Evolutionary conservation across 2,113 vertebrate genomes (phyloP).

Genomic region (Gnathonemus longibarbis): DNA sequence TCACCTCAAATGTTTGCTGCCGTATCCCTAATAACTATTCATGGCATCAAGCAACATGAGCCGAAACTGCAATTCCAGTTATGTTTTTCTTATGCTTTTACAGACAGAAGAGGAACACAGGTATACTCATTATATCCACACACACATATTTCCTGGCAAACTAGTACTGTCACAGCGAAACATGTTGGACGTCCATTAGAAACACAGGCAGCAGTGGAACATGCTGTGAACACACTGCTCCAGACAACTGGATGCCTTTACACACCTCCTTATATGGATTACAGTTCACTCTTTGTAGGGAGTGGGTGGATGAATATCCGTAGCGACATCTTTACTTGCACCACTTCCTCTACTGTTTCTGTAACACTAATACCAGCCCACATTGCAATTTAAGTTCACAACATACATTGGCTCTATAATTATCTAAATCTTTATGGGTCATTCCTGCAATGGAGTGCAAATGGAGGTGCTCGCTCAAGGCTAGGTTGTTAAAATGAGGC

Average conservation of each 20-base stretch:
- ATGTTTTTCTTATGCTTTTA: neutral
- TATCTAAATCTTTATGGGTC: neutral
- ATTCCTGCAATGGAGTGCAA: neutral
- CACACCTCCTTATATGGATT: neutral
- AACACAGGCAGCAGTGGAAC: neutral
- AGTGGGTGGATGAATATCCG: neutral
- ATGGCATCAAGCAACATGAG: no score
- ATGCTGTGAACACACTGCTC: neutral
- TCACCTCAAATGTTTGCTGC: neutral
- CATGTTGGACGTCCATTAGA: neutral
- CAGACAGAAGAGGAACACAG: neutral
- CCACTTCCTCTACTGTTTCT: constrained; percentile 1
- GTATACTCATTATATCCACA: neutral
- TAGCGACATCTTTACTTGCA: neutral
- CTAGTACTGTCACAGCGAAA: neutral
- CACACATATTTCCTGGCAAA: neutral
- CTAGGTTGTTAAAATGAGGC: neutral
- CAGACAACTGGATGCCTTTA: neutral
- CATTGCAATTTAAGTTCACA: neutral
- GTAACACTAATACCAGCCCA: neutral
- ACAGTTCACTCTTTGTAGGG: neutral
- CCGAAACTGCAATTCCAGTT: neutral
- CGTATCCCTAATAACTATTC: neutral
- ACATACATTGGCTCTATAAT: neutral
- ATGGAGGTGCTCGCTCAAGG: neutral